Conservation (phyloP, 2,888 invertebrate genomes). For the Conomelus anceps region DNA sequence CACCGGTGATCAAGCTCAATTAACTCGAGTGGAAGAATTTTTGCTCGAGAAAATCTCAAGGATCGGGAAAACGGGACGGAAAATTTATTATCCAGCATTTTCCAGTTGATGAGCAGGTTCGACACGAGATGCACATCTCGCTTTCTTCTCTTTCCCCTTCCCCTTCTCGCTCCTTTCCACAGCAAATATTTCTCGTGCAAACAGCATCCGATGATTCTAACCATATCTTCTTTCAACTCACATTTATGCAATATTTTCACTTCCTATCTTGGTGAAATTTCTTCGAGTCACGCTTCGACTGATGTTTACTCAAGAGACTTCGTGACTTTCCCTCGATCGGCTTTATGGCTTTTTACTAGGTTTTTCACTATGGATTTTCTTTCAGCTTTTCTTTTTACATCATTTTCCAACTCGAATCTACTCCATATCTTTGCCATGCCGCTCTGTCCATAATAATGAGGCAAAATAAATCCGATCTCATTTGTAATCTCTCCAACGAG, state of each 20-base stretch:
- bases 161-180: neutral
- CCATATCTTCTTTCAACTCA: neutral
- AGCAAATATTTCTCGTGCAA: neutral
- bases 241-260: neutral
- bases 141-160: neutral
- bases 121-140: neutral
- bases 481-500: neutral
- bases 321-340: neutral
- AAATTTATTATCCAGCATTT: neutral
- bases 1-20: neutral
- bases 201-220: neutral
- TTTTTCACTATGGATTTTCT: too few species aligned
- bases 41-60: neutral
- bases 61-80: neutral
- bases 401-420: neutral
- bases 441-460: neutral
- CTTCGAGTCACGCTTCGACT: neutral
- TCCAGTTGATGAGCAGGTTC: neutral
- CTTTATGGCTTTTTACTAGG: neutral
- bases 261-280: neutral
- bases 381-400: neutral
- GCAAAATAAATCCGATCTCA: neutral
- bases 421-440: neutral
- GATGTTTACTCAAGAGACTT: neutral
- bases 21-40: neutral